Percentiles rank a stretch among this genome's conserved stretches.
phyloP scores from a whole-genome alignment of 1,140 invertebrate genomes.

The Zaprionus inermis region DNA sequence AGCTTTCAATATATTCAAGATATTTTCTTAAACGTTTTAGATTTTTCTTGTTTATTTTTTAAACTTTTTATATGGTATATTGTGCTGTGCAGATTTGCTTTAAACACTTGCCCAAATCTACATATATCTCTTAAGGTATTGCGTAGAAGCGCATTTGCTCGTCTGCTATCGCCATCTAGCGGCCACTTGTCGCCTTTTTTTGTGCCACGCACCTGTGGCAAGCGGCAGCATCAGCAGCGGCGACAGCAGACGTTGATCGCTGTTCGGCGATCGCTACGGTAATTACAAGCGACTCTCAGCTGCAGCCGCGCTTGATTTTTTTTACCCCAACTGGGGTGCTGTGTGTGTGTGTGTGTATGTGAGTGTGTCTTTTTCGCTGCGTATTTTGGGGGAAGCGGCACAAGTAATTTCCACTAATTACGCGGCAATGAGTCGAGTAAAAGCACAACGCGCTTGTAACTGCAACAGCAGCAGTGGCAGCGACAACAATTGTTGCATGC shows the following conservation, averaged over 20 bases:
- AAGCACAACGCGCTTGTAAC: constrained; percentile 49
- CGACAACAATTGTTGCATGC: constrained; percentile 36
- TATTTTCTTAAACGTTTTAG: neutral
- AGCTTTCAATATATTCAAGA: too few species aligned
- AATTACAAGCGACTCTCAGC: constrained; percentile 61
- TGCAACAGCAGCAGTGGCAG: constrained; percentile 31
- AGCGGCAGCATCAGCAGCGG: constrained; percentile 15
- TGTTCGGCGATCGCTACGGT: constrained; percentile 48
- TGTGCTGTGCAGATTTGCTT: too few species aligned
- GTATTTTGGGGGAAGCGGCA: constrained; percentile 56
- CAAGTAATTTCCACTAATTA: constrained; percentile 81
- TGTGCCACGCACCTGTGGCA: constrained; percentile 49
- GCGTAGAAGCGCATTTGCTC: constrained; percentile 24
- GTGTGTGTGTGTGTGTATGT: neutral
- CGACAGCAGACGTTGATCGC: constrained; percentile 20
- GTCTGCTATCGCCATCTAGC: constrained; percentile 16
- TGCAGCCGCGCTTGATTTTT: constrained; percentile 38
- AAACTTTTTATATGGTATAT: too few species aligned
- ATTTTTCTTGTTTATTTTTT: too few species aligned
- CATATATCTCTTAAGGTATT: neutral
- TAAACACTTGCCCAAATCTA: neutral
- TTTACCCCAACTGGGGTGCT: neutral
- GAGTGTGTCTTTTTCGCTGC: constrained; percentile 23
- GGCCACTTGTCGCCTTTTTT: constrained; percentile 31
- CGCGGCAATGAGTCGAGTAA: constrained; percentile 77